phyloP scores from a whole-genome alignment of 35 echinoderm and acorn worm species.

The Eucidaris tribuloides region DNA sequence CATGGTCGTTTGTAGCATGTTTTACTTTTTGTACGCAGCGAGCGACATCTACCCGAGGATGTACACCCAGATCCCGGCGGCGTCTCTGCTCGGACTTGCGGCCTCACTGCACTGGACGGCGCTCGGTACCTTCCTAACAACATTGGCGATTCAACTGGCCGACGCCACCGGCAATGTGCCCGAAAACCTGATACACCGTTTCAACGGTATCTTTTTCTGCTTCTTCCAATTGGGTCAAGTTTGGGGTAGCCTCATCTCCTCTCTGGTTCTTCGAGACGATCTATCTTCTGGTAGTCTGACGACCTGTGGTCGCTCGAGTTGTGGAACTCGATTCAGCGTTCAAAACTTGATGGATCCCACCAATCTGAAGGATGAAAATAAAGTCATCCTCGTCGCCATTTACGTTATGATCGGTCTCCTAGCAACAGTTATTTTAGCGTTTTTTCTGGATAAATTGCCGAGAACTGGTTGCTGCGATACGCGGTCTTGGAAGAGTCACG shows the following conservation, averaged over 20 bases:
- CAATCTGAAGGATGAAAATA: background rate
- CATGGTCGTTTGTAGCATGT: constrained; percentile 32
- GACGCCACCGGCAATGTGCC: constrained; percentile 55
- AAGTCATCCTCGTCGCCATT: background rate
- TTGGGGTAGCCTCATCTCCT: constrained; percentile 55
- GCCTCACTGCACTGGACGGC: constrained; percentile 72
- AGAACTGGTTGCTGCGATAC: background rate
- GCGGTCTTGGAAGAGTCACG: background rate
- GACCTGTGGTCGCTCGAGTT: background rate
- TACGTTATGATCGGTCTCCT: background rate
- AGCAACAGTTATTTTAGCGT: background rate
- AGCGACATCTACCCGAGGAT: constrained; percentile 48
- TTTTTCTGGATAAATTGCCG: constrained; percentile 13
- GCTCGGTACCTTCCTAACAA: constrained; percentile 82
- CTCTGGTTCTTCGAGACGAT: constrained; percentile 7
- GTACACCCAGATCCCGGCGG: constrained; percentile 50
- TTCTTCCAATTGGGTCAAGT: constrained; percentile 80
- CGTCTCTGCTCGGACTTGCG: constrained; percentile 56
- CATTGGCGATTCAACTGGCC: constrained; percentile 61
- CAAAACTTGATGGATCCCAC: background rate
- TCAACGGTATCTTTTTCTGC: constrained; percentile 80
- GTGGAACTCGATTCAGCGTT: background rate
- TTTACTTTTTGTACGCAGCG: constrained; percentile 49
- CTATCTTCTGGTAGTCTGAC: background rate
- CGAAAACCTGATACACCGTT: constrained; percentile 75